Conservation (phyloP, 2,888 invertebrate species). For the Amblyteles armatorius region DNA sequence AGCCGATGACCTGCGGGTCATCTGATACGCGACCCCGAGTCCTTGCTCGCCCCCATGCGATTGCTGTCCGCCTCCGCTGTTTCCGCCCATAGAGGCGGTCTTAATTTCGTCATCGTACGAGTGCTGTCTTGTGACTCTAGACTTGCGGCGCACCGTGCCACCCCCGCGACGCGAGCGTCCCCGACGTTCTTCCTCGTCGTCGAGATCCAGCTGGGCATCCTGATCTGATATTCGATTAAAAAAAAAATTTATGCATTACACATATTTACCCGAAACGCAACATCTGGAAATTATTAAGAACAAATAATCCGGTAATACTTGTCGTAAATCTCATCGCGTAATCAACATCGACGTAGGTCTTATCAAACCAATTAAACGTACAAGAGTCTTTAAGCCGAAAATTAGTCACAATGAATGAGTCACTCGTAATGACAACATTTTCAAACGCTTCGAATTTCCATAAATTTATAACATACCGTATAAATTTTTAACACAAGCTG, state of each 20-base stretch:
- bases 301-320: neutral
- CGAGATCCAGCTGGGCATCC: constrained; percentile 78
- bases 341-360: neutral
- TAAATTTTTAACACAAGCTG: neutral
- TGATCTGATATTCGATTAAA: neutral
- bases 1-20: constrained; percentile 93
- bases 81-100: constrained; percentile 79
- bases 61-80: constrained; percentile 64
- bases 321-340: no score
- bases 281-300: neutral
- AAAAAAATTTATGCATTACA: neutral
- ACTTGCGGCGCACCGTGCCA: constrained; percentile 86
- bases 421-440: neutral
- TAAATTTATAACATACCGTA: constrained; percentile 11
- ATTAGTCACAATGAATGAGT: neutral
- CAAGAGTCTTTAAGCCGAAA: neutral
- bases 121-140: constrained; percentile 90
- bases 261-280: neutral
- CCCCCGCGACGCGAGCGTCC: constrained; percentile 77
- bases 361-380: neutral
- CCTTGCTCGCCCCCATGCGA: constrained; percentile 85
- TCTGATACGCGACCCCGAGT: constrained; percentile 89
- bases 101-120: constrained; percentile 94
- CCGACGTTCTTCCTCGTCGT: constrained; percentile 85
- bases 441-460: constrained; percentile 7